Conservation (phyloP, 2,113 vertebrate species). For the Channa argus region DNA sequence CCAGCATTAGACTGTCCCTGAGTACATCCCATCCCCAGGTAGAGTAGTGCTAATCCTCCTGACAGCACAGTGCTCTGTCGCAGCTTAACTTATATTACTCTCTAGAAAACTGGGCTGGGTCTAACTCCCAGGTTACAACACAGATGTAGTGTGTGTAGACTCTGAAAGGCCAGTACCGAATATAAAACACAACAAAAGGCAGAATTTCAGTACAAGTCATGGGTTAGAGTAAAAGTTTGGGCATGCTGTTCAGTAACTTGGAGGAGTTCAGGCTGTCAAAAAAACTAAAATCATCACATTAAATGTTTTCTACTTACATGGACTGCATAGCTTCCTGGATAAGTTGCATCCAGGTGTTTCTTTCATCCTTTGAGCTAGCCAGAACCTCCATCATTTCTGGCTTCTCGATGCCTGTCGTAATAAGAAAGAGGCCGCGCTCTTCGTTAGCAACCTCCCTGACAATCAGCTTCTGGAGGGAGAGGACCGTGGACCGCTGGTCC, state of each 20-base stretch:
- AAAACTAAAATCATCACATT: neutral
- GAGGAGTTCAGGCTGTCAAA: too few relatives aligned
- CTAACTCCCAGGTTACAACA: conserved; percentile 57
- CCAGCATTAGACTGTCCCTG: conserved; percentile 69
- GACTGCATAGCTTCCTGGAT: conserved; percentile 93
- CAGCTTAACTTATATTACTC: conserved; percentile 59
- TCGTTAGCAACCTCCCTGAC: conserved; percentile 98
- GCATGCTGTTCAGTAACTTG: too few relatives aligned
- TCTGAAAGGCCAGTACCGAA: conserved; percentile 9
- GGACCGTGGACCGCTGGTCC: conserved; percentile 96
- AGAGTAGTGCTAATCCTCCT: conserved; percentile 70
- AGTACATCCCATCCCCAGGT: conserved; percentile 75
- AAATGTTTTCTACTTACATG: conserved; percentile 85
- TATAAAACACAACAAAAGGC: neutral
- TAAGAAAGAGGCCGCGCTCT: conserved; percentile 96
- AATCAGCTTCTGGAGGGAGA: conserved; percentile 96
- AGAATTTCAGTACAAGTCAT: neutral
- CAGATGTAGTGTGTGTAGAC: conserved; percentile 15
- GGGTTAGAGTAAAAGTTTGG: neutral
- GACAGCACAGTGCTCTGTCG: conserved; percentile 62
- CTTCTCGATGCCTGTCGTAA: conserved; percentile 89
- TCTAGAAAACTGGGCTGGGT: conserved; percentile 46
- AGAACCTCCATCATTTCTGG: conserved; percentile 97
- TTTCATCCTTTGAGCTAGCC: conserved; percentile 92
- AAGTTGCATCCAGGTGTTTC: conserved; percentile 93